Evolutionary conservation across 2,797 vertebrate genomes (phyloP), one percentile per base, ranked within the genome.

Genomic region (Euthynnus affinis): DNA sequence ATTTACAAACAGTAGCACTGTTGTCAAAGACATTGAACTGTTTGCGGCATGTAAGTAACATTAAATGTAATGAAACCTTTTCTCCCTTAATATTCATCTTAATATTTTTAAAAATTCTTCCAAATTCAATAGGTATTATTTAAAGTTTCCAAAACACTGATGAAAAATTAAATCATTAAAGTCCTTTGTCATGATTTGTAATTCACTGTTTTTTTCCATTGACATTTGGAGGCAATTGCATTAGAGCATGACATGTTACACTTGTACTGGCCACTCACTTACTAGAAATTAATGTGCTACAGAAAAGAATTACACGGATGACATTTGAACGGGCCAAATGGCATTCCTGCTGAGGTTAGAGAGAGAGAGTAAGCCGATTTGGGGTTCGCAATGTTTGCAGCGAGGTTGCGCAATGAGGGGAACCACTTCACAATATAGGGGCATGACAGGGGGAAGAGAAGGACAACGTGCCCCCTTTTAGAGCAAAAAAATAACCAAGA

Each of bases 291-390:
- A 68, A 83, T 78, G 76, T 74, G 77, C 84, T 84, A 82, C 75
- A 68, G 82, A 63, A 78, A 77, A 76, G 85, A 88, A 90, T 84
- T 87, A 88, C 84, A 86, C 29, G 14, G 80, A 71, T 89, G 85
- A 90, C 87, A 91, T 91, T 87, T 89, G 74, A 90, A 88, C 57
- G 27, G 79, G 92, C 84, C 90, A 88, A 90, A 94, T 91, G 85
- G 78, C 87, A 86, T 89, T 92, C 83, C 76, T 81, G 77, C 82
- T 66, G 71, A 81, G 85, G 84, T 76, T 81, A 74, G 60, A 80
- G 84, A 73, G 84, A 73, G 87, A 81, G 75, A 55, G 52, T 23
- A 92, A 91, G 80, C 86, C 40, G 82, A 92, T 93, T 93, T 90
- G 83, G 83, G 70, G 76, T 84, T 82, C 60, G 9, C 74, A 63